These are phyloP conservation scores for Phyllostomus discolor DNA, from an alignment of 2,113 vertebrate species.

Conservation along the genomic window DNA sequence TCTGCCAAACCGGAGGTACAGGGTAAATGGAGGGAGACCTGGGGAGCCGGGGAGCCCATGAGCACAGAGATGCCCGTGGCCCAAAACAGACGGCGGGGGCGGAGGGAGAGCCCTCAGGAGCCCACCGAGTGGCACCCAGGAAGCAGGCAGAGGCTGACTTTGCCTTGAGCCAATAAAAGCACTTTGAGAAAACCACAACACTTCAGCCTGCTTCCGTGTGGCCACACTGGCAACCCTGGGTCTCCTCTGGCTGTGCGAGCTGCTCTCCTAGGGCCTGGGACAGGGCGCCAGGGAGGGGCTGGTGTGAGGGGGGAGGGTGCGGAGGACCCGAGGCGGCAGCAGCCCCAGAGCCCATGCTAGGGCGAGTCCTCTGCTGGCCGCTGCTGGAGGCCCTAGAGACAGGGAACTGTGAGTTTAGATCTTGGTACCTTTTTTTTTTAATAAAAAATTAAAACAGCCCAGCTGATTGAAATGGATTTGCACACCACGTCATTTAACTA, in stretches of 20 bases:
- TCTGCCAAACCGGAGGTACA: background rate
- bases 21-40: constrained; percentile 19
- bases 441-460: background rate
- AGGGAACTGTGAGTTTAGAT: background rate
- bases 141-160: background rate
- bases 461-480: background rate
- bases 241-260: background rate
- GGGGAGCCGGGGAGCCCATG: background rate
- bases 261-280: background rate
- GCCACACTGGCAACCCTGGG: background rate
- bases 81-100: background rate
- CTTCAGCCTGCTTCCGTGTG: background rate
- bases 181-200: constrained; percentile 33
- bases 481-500: background rate
- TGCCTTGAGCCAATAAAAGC: constrained; percentile 25
- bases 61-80: background rate
- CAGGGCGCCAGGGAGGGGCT: accelerated
- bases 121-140: background rate
- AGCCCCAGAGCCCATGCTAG: background rate
- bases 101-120: background rate
- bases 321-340: background rate
- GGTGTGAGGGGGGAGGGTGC: no score
- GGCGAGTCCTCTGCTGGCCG: background rate
- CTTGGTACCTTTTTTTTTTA: background rate
- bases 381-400: background rate